Percentiles rank a stretch among this genome's conserved stretches.
Evolutionary conservation across 1,140 invertebrate species (phyloP).

Genomic region (Proales similis): DNA sequence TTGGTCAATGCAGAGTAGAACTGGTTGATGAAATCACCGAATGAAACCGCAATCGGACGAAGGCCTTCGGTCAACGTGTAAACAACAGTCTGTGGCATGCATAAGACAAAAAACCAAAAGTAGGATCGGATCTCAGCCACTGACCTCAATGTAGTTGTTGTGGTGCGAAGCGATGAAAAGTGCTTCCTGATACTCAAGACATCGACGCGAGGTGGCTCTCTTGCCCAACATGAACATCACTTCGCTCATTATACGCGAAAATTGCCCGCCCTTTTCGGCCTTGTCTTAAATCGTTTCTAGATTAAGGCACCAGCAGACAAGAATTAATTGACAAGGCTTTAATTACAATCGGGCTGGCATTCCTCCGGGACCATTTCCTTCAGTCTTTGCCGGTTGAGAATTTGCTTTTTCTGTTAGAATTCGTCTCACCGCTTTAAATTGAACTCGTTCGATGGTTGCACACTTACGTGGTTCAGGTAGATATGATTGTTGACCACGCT

Average conservation of each 20-base stretch:
- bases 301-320: not conserved
- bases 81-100: slow-evolving; percentile 17
- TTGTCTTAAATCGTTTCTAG: not conserved
- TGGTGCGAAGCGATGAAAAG: slow-evolving; percentile 20
- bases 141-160: slow-evolving; percentile 30
- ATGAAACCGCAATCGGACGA: slow-evolving; percentile 1
- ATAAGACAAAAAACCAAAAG: not conserved
- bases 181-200: slow-evolving; percentile 32
- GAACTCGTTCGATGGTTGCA: not conserved
- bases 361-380: slow-evolving; percentile 26
- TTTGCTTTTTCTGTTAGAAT: slow-evolving; percentile 13
- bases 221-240: slow-evolving; percentile 6
- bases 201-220: slow-evolving; percentile 20
- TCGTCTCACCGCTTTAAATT: not conserved
- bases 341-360: slow-evolving; percentile 5
- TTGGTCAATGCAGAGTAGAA: slow-evolving; percentile 27
- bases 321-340: not conserved
- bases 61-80: slow-evolving; percentile 26
- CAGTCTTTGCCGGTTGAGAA: slow-evolving; percentile 23
- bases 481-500: slow-evolving; percentile 17
- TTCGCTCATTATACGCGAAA: slow-evolving; percentile 1
- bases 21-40: slow-evolving; percentile 26
- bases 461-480: slow-evolving; percentile 25
- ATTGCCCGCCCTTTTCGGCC: not conserved
- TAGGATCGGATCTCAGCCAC: no score